Evolutionary conservation across 2,888 invertebrate genomes (phyloP), one percentile per base, ranked within the genome.

Genomic region (Drosophila colorata): DNA sequence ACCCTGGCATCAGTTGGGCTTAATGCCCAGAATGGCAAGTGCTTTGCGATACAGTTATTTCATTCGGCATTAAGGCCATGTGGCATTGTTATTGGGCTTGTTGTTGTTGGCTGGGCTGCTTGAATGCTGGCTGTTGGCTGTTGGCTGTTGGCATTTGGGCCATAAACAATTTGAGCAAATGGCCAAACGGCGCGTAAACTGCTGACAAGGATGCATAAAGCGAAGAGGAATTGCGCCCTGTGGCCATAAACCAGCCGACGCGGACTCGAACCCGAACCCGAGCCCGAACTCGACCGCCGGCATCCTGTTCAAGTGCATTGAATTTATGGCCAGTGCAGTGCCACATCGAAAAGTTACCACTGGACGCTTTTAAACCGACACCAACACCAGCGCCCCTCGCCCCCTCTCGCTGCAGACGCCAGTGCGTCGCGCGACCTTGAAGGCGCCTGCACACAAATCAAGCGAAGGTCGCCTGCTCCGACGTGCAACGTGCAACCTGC

Each of bases 81-180:
- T 35, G 48, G 31, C 53, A 53, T 46, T 31, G 46, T 31, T 28
- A 28, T 33, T 13, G 4, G 51, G n/a, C 9, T 33, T 35, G 20
- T 35, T 5, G 0, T 31, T 31, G 44, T 33, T 16, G 5, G 9
- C 6, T 43, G 38, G 16, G 31, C 44, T 9, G 52, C 14, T 4
- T 28, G 9, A 28, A 28, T 13, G n/a, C n/a, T n/a, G n/a, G n/a
- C n/a, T n/a, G 18, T 31, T 20, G 44, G 16, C 53, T 48, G 46
- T 20, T 70, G 63, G 37, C 70, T 51, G 16, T 55, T 35, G 55
- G 38, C 37, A 61, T 57, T 66, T 66, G 56, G 87, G 60, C 64
- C 77, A 79, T 86, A 86, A 83, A 76, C 83, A 79, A 74, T 76
- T 72, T 60, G 47, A 58, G 57, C 41, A 84, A 73, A 63, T 66